A percentile compares a stretch with the other conserved stretches of the same genome.
phyloP scores from a whole-genome alignment of 2,888 invertebrate genomes.

The Oligia latruncula region DNA sequence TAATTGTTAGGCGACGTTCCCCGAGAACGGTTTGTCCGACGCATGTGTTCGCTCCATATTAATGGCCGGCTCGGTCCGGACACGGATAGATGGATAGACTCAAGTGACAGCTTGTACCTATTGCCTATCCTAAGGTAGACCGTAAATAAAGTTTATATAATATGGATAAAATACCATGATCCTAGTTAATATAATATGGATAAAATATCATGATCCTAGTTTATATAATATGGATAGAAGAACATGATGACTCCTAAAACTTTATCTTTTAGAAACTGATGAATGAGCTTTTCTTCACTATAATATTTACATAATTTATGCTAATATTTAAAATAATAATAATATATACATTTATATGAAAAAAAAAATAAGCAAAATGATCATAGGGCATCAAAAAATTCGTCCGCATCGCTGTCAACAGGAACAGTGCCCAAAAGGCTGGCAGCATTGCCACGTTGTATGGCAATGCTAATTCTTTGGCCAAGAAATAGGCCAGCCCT shows the following conservation, averaged over 20 bases:
- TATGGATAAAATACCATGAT: background rate
- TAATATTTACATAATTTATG: too few species aligned
- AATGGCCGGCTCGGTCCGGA: slow-evolving; percentile 30
- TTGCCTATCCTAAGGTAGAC: background rate
- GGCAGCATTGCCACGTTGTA: too few species aligned
- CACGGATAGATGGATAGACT: slow-evolving; percentile 26
- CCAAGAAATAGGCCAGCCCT: too few species aligned
- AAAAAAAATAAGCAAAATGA: too few species aligned
- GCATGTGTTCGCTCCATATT: slow-evolving; percentile 33
- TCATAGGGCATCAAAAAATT: too few species aligned
- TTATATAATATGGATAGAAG: background rate
- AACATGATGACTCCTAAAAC: background rate
- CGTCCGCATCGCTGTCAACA: too few species aligned
- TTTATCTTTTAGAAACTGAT: background rate
- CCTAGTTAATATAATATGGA: too few species aligned
- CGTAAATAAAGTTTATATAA: background rate
- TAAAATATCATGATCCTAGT: background rate
- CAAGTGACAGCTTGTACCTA: slow-evolving; percentile 19
- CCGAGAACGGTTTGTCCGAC: slow-evolving; percentile 6
- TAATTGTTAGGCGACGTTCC: slow-evolving; percentile 5
- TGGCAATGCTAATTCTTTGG: too few species aligned
- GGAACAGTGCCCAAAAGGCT: too few species aligned
- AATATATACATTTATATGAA: too few species aligned
- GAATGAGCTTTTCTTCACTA: too few species aligned
- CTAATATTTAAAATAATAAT: too few species aligned